Evolutionary conservation across 2,797 vertebrate species (phyloP).

Genomic region (Leptodactylus fallax): DNA sequence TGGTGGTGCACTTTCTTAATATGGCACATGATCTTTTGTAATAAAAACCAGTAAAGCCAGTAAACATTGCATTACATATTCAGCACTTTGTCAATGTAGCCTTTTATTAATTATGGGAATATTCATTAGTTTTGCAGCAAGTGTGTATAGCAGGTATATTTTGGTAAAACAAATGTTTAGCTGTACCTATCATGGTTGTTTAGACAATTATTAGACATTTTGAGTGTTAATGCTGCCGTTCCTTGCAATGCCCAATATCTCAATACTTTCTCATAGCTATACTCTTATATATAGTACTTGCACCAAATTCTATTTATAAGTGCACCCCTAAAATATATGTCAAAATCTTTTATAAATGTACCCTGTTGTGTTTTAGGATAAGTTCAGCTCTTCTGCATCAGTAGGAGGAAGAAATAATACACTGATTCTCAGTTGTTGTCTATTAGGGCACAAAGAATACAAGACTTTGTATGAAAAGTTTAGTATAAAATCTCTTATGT

Average conservation of each 20-base stretch:
- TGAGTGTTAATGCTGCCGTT: background rate
- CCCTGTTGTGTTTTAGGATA: background rate
- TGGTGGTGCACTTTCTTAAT: too few relatives aligned
- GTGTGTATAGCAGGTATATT: background rate
- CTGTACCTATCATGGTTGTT: background rate
- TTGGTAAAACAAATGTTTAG: background rate
- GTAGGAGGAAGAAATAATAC: background rate
- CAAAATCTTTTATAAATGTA: background rate
- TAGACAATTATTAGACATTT: background rate
- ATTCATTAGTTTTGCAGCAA: background rate
- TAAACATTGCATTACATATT: too few relatives aligned
- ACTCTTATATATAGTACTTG: background rate
- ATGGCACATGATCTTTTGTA: too few relatives aligned
- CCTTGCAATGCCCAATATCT: background rate
- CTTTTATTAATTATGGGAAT: background rate
- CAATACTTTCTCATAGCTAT: background rate
- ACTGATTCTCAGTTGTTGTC: background rate
- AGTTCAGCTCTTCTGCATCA: conserved; percentile 6
- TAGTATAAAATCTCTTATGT: conserved; percentile 22
- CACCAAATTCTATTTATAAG: background rate
- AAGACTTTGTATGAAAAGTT: background rate
- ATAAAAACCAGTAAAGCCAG: too few relatives aligned
- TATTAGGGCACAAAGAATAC: background rate
- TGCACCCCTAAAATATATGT: background rate
- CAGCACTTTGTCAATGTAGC: too few relatives aligned